Evolutionary conservation across 2,113 vertebrate genomes (phyloP), one percentile per base, ranked within the genome.

Genomic region (Nannospalax galili): DNA sequence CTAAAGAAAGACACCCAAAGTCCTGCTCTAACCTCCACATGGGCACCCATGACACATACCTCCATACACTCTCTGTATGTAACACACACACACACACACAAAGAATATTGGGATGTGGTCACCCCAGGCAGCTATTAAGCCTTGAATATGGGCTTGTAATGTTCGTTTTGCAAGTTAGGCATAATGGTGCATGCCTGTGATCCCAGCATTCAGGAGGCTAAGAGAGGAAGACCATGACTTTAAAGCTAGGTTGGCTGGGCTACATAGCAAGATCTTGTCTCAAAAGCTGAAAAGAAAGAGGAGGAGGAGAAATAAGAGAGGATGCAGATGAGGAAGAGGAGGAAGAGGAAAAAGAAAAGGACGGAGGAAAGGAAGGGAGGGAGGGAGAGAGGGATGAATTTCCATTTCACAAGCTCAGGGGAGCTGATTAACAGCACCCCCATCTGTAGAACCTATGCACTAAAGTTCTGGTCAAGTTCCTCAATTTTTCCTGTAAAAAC

Each of bases 401-500:
- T 70, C 65, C n/a, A n/a, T 58, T 92, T 78, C 67, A 90, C 26
- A 65, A 92, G 56, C 28, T 42, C 32, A 42, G n/a, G 15, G 7
- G 24, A 32, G 28, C 24, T 4, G 42, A 10, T 20, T 42, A 42
- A 40, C 7, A 69, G 3, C 56, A 35, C 52, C 42, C 60, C 48
- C 28, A 32, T 19, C 32, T n/a, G 28, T 52, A 65, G 79, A 17
- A 84, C 72, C 62, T 65, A 72, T 79, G 64, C 52, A 48, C 30
- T 28, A 37, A 52, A 24, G 40, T 75, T 90, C 92, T 74, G 37
- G 10, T 69, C 42, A 67, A 69, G n/a, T 20, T 3, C 56, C 62
- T 82, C 37, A 1, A 94, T 69, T 74, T 95, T 79, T 92, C 73
- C 67, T 88, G 52, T 45, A 22, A 79, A 94, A 80, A 69, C 69